A percentile compares a stretch with the other conserved stretches of the same genome.
These are phyloP conservation scores for Scalopus aquaticus DNA, from an alignment of 2,113 vertebrate species.

Conservation along the genomic window DNA sequence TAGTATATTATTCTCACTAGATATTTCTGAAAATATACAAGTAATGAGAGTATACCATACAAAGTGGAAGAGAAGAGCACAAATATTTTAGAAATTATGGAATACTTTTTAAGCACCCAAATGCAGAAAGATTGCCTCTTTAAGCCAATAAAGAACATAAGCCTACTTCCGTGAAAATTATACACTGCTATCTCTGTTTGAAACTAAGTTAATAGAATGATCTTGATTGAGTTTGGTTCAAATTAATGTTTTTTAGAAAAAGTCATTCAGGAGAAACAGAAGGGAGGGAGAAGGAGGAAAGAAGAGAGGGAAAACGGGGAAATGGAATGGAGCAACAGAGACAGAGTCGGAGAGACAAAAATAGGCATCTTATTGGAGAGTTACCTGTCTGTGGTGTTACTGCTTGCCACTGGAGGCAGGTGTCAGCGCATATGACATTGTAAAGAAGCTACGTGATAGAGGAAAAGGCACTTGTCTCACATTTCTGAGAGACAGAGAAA, in stretches of 20 bases:
- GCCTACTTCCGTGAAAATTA: background rate
- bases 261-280: background rate
- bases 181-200: background rate
- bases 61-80: background rate
- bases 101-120: background rate
- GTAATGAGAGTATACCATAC: background rate
- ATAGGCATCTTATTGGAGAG: conserved; percentile 49
- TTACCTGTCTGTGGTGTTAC: background rate
- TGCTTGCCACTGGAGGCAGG: background rate
- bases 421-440: conserved; percentile 24
- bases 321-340: background rate
- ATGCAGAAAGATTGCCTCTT: background rate
- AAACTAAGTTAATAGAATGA: background rate
- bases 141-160: background rate
- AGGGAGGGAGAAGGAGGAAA: background rate
- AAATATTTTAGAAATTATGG: background rate
- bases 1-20: background rate
- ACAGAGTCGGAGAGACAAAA: background rate
- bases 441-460: conserved; percentile 59
- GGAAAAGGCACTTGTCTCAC: conserved; percentile 58
- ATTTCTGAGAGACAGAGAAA: conserved; percentile 76
- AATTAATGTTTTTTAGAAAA: conserved; percentile 49
- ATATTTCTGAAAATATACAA: conserved; percentile 23
- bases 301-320: fast-evolving
- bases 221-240: conserved; percentile 33